A percentile compares a stretch with the other conserved stretches of the same genome.
phyloP scores from a whole-genome alignment of 1,140 invertebrate genomes.

The Mya arenaria region DNA sequence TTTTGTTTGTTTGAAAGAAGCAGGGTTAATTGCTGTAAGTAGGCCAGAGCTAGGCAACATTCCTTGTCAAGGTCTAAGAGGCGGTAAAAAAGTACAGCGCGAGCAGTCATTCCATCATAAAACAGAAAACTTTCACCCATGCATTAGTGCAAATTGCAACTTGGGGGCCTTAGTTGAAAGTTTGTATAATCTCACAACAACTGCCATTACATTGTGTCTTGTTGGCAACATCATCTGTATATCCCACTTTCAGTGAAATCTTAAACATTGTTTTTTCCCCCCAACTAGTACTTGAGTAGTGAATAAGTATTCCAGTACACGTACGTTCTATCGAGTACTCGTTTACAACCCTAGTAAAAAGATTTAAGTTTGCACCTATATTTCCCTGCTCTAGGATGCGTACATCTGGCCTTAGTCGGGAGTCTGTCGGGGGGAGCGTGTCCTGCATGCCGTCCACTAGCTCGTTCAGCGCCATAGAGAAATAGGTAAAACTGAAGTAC shows the following conservation, averaged over 20 bases:
- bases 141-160: too few species aligned
- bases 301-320: not conserved
- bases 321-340: not conserved
- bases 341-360: not conserved
- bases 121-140: too few species aligned
- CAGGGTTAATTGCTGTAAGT: too few species aligned
- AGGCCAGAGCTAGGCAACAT: too few species aligned
- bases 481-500: slow-evolving; percentile 96
- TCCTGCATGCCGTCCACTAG: slow-evolving; percentile 81
- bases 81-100: too few species aligned
- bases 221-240: not conserved
- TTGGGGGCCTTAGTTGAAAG: too few species aligned
- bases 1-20: too few species aligned
- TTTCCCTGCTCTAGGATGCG: slow-evolving; percentile 94
- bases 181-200: too few species aligned
- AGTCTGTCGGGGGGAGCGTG: slow-evolving; percentile 93
- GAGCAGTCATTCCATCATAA: too few species aligned
- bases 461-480: slow-evolving; percentile 97
- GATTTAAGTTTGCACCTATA: slow-evolving; percentile 82
- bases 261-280: not conserved
- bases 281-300: not conserved
- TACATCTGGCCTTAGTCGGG: slow-evolving; percentile 94
- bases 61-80: too few species aligned
- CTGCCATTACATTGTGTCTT: not conserved
- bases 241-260: not conserved